phyloP scores from a whole-genome alignment of 2,113 vertebrate genomes.

The Dryoscopus gambensis region DNA sequence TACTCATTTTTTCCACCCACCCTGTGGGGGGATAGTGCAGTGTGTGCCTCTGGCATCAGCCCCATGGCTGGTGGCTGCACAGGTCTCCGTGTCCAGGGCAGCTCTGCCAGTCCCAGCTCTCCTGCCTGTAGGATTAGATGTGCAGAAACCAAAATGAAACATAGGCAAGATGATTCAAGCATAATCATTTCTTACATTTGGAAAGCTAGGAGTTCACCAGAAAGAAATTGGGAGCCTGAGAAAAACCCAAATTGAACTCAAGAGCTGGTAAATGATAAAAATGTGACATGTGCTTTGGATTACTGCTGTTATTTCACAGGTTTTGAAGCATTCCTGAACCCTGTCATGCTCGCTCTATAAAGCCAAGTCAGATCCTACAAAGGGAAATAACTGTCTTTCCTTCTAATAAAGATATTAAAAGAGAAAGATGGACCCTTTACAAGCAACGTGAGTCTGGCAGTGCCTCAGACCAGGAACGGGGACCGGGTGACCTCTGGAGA shows the following conservation, averaged over 20 bases:
- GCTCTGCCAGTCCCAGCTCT: not conserved
- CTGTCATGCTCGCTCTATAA: conserved; percentile 13
- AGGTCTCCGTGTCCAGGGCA: not conserved
- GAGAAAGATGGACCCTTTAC: not conserved
- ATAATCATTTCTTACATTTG: not conserved
- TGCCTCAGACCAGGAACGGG: not conserved
- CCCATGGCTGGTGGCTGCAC: not conserved
- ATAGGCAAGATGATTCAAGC: not conserved
- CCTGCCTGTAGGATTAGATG: not conserved
- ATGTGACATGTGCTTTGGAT: conserved; percentile 10
- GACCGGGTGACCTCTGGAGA: not conserved
- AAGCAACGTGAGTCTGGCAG: not conserved
- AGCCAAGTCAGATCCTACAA: not conserved
- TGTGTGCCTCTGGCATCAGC: not conserved
- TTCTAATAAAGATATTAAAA: not conserved
- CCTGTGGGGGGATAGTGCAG: not conserved
- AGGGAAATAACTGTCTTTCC: not conserved
- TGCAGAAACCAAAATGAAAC: not conserved
- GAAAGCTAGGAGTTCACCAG: not conserved
- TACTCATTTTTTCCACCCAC: not conserved
- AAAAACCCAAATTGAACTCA: conserved; percentile 7
- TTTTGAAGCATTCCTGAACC: conserved; percentile 47
- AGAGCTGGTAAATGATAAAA: conserved; percentile 9
- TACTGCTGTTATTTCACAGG: conserved; percentile 53
- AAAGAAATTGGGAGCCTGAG: not conserved